Percentiles rank a stretch among this genome's conserved stretches.
Evolutionary conservation across 1,140 invertebrate species (phyloP).

Genomic region (Micrasema minimum): DNA sequence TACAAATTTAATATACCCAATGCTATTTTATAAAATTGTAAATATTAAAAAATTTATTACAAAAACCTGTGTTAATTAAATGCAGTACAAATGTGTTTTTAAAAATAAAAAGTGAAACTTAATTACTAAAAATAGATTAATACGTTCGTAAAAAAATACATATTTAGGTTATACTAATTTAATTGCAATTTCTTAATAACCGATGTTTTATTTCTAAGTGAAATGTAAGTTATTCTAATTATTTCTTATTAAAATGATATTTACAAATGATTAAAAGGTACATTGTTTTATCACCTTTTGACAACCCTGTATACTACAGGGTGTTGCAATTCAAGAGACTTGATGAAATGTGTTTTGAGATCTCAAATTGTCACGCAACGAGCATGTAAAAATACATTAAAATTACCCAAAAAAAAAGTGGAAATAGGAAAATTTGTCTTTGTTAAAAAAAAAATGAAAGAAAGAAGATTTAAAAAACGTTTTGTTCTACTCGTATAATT

Average conservation of each 20-base stretch:
- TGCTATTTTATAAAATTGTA: too few relatives aligned
- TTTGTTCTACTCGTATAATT: too few relatives aligned
- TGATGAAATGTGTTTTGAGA: conserved; percentile 37
- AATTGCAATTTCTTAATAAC: background rate
- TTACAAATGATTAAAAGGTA: conserved; percentile 39
- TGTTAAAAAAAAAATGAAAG: background rate
- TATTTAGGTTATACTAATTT: background rate
- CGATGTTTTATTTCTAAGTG: background rate
- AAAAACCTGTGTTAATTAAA: too few relatives aligned
- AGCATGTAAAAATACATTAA: conserved; percentile 12
- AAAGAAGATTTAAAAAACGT: background rate
- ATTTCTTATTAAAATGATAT: conserved; percentile 23
- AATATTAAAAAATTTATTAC: too few relatives aligned
- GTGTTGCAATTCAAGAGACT: conserved; percentile 22
- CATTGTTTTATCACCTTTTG: conserved; percentile 37
- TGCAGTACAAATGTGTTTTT: background rate
- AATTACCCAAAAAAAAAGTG: too few relatives aligned
- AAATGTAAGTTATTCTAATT: background rate
- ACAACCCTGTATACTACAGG: conserved; percentile 20
- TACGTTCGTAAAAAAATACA: background rate
- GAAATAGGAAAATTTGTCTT: too few relatives aligned
- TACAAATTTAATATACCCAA: too few relatives aligned
- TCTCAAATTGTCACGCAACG: conserved; percentile 29
- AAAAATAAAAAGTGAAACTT: background rate
- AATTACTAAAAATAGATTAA: background rate